Conservation (phyloP, 1,140 invertebrate species). For the Drosophila subpulchrella region DNA sequence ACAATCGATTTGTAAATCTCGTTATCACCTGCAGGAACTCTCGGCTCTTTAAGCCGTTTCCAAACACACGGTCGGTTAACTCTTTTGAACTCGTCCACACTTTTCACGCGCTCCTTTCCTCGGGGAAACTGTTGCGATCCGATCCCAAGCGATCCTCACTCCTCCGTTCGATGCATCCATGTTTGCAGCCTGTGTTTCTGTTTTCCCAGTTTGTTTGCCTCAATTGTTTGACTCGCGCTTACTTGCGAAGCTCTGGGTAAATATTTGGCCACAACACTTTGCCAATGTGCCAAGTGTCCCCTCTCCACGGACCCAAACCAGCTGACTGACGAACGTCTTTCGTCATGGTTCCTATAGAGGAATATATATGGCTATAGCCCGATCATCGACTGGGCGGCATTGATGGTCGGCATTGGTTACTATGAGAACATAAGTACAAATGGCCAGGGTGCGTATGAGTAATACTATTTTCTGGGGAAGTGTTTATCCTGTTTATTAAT, state of each 20-base stretch:
- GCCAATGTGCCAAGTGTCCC: slow-evolving; percentile 76
- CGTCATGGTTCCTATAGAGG: slow-evolving; percentile 5
- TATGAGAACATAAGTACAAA: background rate
- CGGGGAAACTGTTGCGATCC: slow-evolving; percentile 42
- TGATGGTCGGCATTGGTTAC: background rate
- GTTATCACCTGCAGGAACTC: slow-evolving; percentile 63
- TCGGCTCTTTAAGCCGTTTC: slow-evolving; percentile 60
- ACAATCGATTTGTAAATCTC: slow-evolving; percentile 82
- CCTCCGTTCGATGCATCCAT: slow-evolving; percentile 13
- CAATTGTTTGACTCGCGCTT: slow-evolving; percentile 80
- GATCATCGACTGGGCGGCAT: slow-evolving; percentile 18
- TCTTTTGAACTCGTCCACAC: slow-evolving; percentile 68
- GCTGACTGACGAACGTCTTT: slow-evolving; percentile 21
- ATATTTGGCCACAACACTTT: slow-evolving; percentile 80
- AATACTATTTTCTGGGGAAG: slow-evolving; percentile 11
- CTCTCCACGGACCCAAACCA: background rate
- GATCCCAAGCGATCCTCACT: slow-evolving; percentile 3
- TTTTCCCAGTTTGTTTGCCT: slow-evolving; percentile 52
- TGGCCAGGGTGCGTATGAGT: slow-evolving; percentile 19
- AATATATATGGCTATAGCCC: background rate
- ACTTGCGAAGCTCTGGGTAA: slow-evolving; percentile 78
- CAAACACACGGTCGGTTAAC: slow-evolving; percentile 63
- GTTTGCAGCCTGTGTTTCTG: slow-evolving; percentile 43
- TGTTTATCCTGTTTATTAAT: slow-evolving; percentile 33
- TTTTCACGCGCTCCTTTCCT: slow-evolving; percentile 51